Evolutionary conservation across 2,888 invertebrate genomes (phyloP), one percentile per base, ranked within the genome.

Genomic region (Lasius platythorax): DNA sequence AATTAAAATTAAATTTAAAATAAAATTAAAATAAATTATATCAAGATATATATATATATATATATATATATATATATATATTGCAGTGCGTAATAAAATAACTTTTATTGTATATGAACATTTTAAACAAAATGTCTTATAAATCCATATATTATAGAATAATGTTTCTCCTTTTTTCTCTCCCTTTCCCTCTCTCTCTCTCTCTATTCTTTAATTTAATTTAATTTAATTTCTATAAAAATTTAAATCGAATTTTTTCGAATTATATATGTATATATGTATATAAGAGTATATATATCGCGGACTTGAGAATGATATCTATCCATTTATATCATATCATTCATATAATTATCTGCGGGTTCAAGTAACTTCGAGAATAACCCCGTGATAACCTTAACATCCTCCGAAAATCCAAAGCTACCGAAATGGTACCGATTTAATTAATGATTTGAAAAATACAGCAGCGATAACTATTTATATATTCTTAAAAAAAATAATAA

Each of bases 311-410:
- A 73, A 73, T 46, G 15, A 46, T 63, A 61, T 79, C 43, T 72
- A 23, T 64, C 33, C 56, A 76, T 78, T 64, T 64, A 64, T 82
- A 68, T 61, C 61, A 37, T 81, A 12, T 61, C 50, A 53, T 33
- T 46, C 23, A 37, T n/a, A 68, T 50, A 46, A 53, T 79, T 81
- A 81, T 81, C 79, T 61, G 23, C 9, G 73, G 9, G 79, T 81
- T 81, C 79, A 61, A 81, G 61, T 1, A 61, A 81, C 73, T 56
- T 37, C 37, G 46, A 30, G 61, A 73, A 37, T 61, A 53, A 78
- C 79, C 73, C 40, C 30, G 5, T 56, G 79, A 81, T 81, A 81
- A 81, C 79, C 79, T 79, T 73, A 61, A 43, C 73, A 61, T 81
- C 28, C 61, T 50, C 73, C 73, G 61, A 37, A 81, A 81, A 37